Evolutionary conservation across 2,113 vertebrate species (phyloP).

Genomic region (Ammodramus savannarum): DNA sequence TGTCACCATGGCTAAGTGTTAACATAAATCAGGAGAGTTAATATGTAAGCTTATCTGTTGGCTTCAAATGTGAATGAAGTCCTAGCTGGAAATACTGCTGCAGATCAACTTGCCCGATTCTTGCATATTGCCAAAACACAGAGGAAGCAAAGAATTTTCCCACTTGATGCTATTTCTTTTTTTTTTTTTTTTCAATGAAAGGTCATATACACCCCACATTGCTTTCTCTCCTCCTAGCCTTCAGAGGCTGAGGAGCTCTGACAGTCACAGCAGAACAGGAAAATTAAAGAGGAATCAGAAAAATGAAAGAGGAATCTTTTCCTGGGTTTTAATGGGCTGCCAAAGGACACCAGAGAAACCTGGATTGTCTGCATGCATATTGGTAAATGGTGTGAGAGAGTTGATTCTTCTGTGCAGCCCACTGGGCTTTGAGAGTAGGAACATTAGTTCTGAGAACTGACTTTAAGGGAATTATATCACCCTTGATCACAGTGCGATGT

Average conservation of each 20-base stretch:
- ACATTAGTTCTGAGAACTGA: neutral
- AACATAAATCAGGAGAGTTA: slow-evolving; percentile 41
- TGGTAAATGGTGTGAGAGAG: neutral
- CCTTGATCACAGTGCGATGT: neutral
- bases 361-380: accelerated
- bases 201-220: neutral
- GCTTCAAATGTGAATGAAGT: neutral
- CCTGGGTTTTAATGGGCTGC: neutral
- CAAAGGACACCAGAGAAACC: neutral
- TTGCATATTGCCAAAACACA: neutral
- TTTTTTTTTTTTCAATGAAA: neutral
- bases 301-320: neutral
- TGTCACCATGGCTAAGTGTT: slow-evolving; percentile 35
- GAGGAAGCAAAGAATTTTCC: neutral
- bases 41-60: slow-evolving; percentile 41
- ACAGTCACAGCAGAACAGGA: neutral
- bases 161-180: too few relatives aligned
- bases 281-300: too few relatives aligned
- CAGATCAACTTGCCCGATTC: neutral
- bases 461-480: neutral
- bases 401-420: neutral
- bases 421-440: neutral
- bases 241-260: neutral
- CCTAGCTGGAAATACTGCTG: neutral
- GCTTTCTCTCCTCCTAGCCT: neutral